Percentiles rank a stretch among this genome's conserved stretches.
Evolutionary conservation across 1,140 invertebrate genomes (phyloP).

Genomic region (Schlechtendalia chinensis): DNA sequence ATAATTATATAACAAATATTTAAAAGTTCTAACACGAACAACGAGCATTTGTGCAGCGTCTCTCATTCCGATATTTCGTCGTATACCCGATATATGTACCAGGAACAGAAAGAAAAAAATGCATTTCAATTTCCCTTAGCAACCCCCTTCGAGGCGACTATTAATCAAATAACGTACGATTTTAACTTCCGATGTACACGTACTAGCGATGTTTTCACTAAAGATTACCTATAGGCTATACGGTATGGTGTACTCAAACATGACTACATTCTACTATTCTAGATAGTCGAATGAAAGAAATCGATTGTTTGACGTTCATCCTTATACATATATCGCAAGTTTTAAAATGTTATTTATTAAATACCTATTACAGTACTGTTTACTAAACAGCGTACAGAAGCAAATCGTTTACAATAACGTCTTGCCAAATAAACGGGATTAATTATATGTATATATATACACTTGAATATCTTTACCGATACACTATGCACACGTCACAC

Average conservation of each 20-base stretch:
- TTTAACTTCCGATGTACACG: neutral
- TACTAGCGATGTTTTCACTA: neutral
- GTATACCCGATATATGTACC: neutral
- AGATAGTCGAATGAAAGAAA: too few species aligned
- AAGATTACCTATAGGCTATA: neutral
- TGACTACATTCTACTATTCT: too few species aligned
- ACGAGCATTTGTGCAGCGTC: neutral
- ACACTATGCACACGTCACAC: too few species aligned
- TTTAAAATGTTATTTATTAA: too few species aligned
- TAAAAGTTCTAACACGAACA: neutral
- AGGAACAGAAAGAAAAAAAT: neutral
- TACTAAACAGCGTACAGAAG: neutral
- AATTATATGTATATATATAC: too few species aligned
- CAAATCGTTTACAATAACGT: neutral
- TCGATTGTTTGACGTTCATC: too few species aligned
- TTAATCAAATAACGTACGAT: slow-evolving; percentile 1
- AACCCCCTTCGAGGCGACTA: slow-evolving; percentile 10
- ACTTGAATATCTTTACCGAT: neutral
- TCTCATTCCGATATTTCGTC: neutral
- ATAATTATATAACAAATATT: neutral
- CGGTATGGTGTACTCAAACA: too few species aligned
- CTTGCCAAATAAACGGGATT: neutral
- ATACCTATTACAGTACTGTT: too few species aligned
- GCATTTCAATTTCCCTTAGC: slow-evolving; percentile 5
- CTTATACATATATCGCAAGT: too few species aligned